These are phyloP conservation scores for Trachops cirrhosus DNA, from an alignment of 2,797 vertebrate genomes.

Conservation along the genomic window DNA sequence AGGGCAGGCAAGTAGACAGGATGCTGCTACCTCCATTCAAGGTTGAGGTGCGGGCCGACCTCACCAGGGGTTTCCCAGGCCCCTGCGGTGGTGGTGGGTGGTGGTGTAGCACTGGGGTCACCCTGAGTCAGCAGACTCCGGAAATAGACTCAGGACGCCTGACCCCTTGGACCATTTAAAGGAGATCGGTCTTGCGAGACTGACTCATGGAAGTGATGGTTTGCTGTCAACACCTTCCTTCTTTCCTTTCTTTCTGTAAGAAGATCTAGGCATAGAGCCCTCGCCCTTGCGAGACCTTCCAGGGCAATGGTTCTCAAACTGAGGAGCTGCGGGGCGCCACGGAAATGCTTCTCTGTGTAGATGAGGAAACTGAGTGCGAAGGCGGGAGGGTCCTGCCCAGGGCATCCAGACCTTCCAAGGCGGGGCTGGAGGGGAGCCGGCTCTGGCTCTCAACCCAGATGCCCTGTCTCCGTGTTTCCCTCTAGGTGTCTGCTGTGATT, in stretches of 20 bases:
- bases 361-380: background rate
- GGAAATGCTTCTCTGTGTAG: background rate
- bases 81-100: fast-evolving
- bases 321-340: background rate
- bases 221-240: background rate
- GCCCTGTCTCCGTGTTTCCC: background rate
- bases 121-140: background rate
- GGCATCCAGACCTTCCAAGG: background rate
- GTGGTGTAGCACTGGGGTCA: background rate
- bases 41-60: background rate
- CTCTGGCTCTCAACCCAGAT: background rate
- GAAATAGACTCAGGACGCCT: background rate
- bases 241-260: background rate
- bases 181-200: background rate
- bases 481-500: background rate
- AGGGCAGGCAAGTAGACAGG: background rate
- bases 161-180: background rate
- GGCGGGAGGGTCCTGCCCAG: background rate
- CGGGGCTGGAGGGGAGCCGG: background rate
- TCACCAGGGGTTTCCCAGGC: background rate
- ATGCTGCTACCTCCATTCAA: background rate
- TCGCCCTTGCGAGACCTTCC: background rate
- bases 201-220: fast-evolving
- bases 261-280: background rate
- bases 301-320: background rate